Percentiles rank a stretch among this genome's conserved stretches.
Conservation (phyloP, 2,888 invertebrate species). For the Drosophila aldrichi region DNA sequence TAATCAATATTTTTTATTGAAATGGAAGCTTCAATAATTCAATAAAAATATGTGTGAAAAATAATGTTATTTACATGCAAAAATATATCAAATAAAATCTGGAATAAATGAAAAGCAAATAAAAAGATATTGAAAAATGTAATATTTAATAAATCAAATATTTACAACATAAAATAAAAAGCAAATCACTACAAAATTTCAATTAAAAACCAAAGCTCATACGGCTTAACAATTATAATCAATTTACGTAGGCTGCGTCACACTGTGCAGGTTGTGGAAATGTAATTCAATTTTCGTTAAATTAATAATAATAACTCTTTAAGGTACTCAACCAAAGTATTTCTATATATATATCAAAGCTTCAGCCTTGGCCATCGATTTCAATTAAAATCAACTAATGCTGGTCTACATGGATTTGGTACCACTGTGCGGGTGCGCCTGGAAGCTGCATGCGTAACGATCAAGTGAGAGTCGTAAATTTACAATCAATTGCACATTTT, state of each 20-base stretch:
- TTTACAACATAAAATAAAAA: not conserved
- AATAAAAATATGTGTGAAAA: not conserved
- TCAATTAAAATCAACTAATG: constrained; percentile 33
- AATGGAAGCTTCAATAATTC: not conserved
- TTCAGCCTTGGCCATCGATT: not conserved
- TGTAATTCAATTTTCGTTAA: not conserved
- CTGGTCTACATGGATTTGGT: constrained; percentile 21
- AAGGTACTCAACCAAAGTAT: not conserved
- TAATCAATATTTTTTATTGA: constrained; percentile 8
- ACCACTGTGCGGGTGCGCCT: constrained; percentile 31
- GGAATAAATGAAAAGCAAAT: not conserved
- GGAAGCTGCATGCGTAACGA: constrained; percentile 16
- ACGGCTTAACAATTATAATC: not conserved
- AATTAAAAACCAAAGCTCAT: not conserved
- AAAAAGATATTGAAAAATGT: not conserved
- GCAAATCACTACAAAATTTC: not conserved
- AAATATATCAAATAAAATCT: not conserved
- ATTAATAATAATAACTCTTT: not conserved
- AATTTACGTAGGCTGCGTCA: not conserved
- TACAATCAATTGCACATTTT: constrained; percentile 62
- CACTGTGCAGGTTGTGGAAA: not conserved
- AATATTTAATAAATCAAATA: constrained; percentile 5
- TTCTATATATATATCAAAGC: not conserved
- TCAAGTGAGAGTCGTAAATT: constrained; percentile 44
- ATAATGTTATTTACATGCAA: not conserved